These are phyloP conservation scores for Rhinella marina DNA, from an alignment of 2,797 vertebrate species.

Conservation along the genomic window DNA sequence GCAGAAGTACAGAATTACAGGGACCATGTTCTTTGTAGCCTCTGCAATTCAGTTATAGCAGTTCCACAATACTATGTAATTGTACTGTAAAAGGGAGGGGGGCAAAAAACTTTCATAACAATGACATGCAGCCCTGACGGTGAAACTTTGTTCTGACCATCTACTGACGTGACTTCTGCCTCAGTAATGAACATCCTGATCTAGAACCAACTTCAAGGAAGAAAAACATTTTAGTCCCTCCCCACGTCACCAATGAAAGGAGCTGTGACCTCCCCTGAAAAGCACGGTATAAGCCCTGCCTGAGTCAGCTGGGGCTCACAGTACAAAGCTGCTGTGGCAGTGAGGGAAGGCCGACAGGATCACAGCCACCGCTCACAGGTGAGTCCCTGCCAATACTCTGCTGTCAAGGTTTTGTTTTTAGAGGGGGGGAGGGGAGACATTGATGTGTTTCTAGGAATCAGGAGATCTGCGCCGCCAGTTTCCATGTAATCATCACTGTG, in stretches of 20 bases:
- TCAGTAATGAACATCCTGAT: not conserved
- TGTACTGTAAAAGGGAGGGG: too few species aligned
- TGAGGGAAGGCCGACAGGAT: slow-evolving; percentile 20
- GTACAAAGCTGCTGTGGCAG: not conserved
- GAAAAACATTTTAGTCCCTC: slow-evolving; percentile 43
- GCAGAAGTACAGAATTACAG: too few species aligned
- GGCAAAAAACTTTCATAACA: too few species aligned
- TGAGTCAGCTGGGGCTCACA: slow-evolving; percentile 33
- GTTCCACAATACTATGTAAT: too few species aligned
- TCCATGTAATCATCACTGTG: too few species aligned
- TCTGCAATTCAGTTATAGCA: too few species aligned
- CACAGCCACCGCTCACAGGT: slow-evolving; percentile 9
- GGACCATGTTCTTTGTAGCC: too few species aligned
- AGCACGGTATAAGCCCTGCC: not conserved
- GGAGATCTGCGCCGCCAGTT: not conserved
- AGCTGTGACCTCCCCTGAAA: slow-evolving; percentile 22
- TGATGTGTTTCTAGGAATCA: not conserved
- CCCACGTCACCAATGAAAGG: slow-evolving; percentile 13
- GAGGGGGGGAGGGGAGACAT: not conserved
- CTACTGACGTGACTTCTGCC: slow-evolving; percentile 1
- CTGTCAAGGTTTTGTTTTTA: not conserved
- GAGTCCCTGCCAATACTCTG: not conserved
- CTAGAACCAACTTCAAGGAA: slow-evolving; percentile 23
- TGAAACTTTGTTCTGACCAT: too few species aligned
- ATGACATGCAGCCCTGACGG: too few species aligned